These are phyloP conservation scores for Eristalinus aeneus DNA, from an alignment of 2,888 invertebrate species.

Conservation along the genomic window DNA sequence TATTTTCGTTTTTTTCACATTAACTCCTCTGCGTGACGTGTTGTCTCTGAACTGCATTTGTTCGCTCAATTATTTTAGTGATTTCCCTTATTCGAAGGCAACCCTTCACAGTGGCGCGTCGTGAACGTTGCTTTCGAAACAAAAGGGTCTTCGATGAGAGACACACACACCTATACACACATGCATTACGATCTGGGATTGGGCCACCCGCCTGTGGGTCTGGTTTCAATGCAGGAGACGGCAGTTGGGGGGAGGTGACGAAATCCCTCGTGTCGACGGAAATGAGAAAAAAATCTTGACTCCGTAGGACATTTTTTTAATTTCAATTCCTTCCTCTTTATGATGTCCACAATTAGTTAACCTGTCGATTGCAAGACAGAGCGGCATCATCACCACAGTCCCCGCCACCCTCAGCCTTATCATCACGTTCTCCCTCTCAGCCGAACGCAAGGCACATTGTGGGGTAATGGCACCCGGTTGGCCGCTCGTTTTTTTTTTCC, in stretches of 20 bases:
- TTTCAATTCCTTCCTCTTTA: conserved; percentile 23
- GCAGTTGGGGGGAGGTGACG: too few species aligned
- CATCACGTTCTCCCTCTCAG: too few species aligned
- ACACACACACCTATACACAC: too few species aligned
- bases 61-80: conserved; percentile 28
- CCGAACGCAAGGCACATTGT: neutral
- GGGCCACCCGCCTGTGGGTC: too few species aligned
- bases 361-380: conserved; percentile 40
- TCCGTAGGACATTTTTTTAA: neutral
- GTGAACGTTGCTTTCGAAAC: neutral
- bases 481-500: neutral
- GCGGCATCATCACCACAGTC: neutral
- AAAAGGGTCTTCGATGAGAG: conserved; percentile 8
- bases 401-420: neutral
- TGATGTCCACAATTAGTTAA: conserved; percentile 31
- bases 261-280: neutral
- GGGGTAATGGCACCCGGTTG: neutral
- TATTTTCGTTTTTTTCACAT: neutral
- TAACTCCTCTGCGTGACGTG: neutral
- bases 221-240: too few species aligned
- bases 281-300: conserved; percentile 6
- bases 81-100: conserved; percentile 7
- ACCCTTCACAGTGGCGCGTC: neutral
- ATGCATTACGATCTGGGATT: too few species aligned
- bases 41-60: conserved; percentile 7